phyloP scores from a whole-genome alignment of 1,140 invertebrate species.

The Lerema accius region DNA sequence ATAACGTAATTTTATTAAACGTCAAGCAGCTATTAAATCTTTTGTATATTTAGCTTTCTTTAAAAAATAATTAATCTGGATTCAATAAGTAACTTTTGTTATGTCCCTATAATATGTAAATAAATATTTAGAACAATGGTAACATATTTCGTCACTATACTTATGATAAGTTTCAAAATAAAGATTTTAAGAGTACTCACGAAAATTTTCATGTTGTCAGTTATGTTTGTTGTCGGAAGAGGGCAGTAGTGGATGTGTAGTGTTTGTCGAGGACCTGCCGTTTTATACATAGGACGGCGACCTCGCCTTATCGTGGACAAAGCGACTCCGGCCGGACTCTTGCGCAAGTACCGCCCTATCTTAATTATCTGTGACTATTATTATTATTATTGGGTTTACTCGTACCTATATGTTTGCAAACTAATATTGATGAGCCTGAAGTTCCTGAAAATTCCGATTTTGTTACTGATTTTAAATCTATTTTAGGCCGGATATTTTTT shows the following conservation, averaged over 20 bases:
- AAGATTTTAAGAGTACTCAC: constrained; percentile 39
- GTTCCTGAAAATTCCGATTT: neutral
- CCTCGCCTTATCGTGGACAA: constrained; percentile 18
- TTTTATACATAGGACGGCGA: constrained; percentile 36
- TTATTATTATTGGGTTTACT: neutral
- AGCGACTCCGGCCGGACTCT: constrained; percentile 19
- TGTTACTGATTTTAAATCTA: too few species aligned
- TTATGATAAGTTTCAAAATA: too few species aligned
- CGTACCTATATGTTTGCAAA: too few species aligned
- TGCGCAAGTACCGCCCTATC: constrained; percentile 39
- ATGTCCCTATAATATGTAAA: too few species aligned
- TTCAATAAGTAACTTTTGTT: too few species aligned
- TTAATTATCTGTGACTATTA: constrained; percentile 17
- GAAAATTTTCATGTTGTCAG: constrained; percentile 50
- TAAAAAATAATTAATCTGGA: too few species aligned
- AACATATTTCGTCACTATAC: too few species aligned
- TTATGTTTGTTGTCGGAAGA: constrained; percentile 31
- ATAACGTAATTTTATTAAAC: too few species aligned
- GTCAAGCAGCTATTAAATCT: too few species aligned
- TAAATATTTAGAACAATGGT: too few species aligned
- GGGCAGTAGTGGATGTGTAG: constrained; percentile 30
- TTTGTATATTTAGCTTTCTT: too few species aligned
- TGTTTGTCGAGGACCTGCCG: neutral
- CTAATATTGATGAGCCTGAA: neutral
- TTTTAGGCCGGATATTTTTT: too few species aligned